Base-by-base conservation (phyloP, 1,140 invertebrate genomes). In the Drosophila nigrodunni region DNA sequence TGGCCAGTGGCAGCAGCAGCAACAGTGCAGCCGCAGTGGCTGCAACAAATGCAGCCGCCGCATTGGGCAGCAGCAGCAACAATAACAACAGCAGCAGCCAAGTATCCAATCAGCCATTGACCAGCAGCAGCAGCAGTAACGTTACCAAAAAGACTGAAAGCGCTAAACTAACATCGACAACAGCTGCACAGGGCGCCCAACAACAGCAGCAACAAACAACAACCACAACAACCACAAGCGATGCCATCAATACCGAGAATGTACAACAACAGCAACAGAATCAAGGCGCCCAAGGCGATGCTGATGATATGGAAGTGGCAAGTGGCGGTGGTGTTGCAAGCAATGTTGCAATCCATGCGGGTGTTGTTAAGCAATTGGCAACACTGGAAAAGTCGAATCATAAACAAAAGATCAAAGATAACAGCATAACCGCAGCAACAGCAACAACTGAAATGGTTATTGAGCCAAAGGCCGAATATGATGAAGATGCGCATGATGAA, bases 391-490 rank as follows among this genome's bases (percentile, higher is more conserved):
- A 88, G 68, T 78, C 81, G 72, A 88, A 88, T 88, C 85, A 89
- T 74, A 88, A 88, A 76, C 85, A 89, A 10, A 88, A 88, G 72
- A 78, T 75, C 82, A 86, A 90, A 69, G 77, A 89, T 74, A 88
- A 80, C 25, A 83, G 77, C 76, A 74, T 85, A 52, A 80, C 25
- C 25, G 25, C 25, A 30, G 25, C 25, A 25, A 91, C 82, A 18
- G 94, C 76, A 57, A 50, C 78, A 39, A 92, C 80, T 35, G 94
- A 94, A 92, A 91, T 94, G 91, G 93, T 95, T 91, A 94, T 96
- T 80, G 95, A 96, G 93, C 95, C 95, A 92, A 96, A 96, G 93
- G 94, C 95, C 93, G 95, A 96, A 93, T 96, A 95, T 93, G 93
- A 95, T 77, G 95, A 96, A 80, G 95, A 96, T 80, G 91, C 92